phyloP scores from a whole-genome alignment of 1,140 invertebrate species.

The Triops cancriformis region DNA sequence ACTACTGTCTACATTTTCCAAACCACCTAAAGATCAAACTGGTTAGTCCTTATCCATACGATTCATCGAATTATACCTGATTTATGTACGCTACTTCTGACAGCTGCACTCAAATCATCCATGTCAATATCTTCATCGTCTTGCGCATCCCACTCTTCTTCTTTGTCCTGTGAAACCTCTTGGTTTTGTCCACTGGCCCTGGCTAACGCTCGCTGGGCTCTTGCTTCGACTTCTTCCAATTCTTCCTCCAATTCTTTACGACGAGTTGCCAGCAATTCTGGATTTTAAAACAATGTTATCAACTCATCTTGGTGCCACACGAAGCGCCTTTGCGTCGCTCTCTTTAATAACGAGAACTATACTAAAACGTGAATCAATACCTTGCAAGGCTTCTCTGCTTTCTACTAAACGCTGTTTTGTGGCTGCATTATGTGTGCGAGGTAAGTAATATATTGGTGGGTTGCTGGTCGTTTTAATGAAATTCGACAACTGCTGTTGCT shows the following conservation, averaged over 20 bases:
- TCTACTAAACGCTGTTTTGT: constrained; percentile 48
- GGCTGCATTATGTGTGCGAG: constrained; percentile 56
- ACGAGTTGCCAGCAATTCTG: constrained; percentile 22
- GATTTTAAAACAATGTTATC: not conserved
- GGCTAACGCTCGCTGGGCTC: constrained; percentile 14
- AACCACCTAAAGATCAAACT: not conserved
- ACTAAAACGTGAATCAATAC: constrained; percentile 38
- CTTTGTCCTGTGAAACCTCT: not conserved
- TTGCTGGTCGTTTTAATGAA: constrained; percentile 82
- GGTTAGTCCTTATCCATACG: not conserved
- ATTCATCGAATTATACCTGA: not conserved
- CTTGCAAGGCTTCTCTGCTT: constrained; percentile 49
- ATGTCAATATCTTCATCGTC: not conserved
- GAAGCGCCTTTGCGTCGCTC: not conserved
- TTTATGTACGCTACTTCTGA: not conserved
- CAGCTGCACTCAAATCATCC: not conserved
- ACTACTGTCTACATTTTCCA: not conserved
- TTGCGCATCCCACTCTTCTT: not conserved
- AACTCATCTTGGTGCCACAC: not conserved
- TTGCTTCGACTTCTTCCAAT: constrained; percentile 21
- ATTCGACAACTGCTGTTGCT: constrained; percentile 62
- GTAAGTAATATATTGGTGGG: constrained; percentile 79
- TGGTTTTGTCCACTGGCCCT: not conserved
- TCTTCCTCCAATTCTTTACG: constrained; percentile 24
- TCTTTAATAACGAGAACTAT: not conserved